These are phyloP conservation scores for Diadromus collaris DNA, from an alignment of 2,888 invertebrate genomes.

Conservation along the genomic window DNA sequence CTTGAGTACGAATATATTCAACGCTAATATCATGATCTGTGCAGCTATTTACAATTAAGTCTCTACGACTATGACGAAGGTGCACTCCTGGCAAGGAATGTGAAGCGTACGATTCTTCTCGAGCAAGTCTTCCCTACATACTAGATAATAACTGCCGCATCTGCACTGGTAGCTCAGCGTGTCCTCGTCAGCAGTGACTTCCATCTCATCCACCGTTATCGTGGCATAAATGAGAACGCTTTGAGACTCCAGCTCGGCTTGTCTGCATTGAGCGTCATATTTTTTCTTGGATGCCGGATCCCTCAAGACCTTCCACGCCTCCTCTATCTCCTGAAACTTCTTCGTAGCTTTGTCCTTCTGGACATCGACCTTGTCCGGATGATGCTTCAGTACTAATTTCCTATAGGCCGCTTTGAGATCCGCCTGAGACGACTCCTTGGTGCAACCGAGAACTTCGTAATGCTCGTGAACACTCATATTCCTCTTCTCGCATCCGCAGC, in stretches of 20 bases:
- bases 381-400: constrained; percentile 81
- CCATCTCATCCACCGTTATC: constrained; percentile 81
- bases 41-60: constrained; percentile 61
- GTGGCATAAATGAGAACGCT: constrained; percentile 84
- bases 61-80: constrained; percentile 85
- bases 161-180: constrained; percentile 84
- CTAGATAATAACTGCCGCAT: constrained; percentile 85
- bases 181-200: constrained; percentile 76
- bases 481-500: background rate
- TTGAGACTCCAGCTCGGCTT: constrained; percentile 82
- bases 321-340: constrained; percentile 82
- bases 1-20: background rate
- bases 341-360: constrained; percentile 68
- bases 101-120: constrained; percentile 71
- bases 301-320: constrained; percentile 87
- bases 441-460: constrained; percentile 83
- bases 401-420: constrained; percentile 85
- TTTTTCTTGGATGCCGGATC: constrained; percentile 83
- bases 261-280: constrained; percentile 85
- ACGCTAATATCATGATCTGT: background rate
- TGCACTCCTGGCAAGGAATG: constrained; percentile 86
- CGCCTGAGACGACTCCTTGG: constrained; percentile 81
- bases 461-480: constrained; percentile 74
- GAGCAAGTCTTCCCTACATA: constrained; percentile 78
- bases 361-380: constrained; percentile 84